Evolutionary conservation across 2,113 vertebrate genomes (phyloP).

Genomic region (Daubentonia madagascariensis): DNA sequence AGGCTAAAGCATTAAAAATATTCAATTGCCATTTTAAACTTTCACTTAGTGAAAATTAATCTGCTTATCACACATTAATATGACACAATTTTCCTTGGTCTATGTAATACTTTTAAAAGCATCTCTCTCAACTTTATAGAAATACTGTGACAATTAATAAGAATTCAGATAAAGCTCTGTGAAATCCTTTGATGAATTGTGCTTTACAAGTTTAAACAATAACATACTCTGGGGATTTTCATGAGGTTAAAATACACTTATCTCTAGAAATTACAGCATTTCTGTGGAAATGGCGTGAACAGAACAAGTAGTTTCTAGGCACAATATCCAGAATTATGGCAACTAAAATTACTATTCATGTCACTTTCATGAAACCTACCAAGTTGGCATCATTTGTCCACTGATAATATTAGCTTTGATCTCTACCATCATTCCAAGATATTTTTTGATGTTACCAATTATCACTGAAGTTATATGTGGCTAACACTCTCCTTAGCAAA

Average conservation of each 20-base stretch:
- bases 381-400: not conserved
- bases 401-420: not conserved
- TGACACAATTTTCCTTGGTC: not conserved
- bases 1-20: not conserved
- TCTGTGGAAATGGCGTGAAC: not conserved
- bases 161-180: not conserved
- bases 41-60: not conserved
- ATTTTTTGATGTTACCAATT: not conserved
- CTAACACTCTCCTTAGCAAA: not conserved
- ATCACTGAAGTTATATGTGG: not conserved
- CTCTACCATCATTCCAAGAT: not conserved
- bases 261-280: not conserved
- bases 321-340: not conserved
- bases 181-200: not conserved
- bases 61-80: not conserved
- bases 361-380: not conserved
- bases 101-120: not conserved
- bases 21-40: not conserved
- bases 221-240: slow-evolving; percentile 8
- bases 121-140: slow-evolving; percentile 20
- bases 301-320: not conserved
- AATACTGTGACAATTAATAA: not conserved
- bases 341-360: not conserved
- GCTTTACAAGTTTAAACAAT: not conserved
- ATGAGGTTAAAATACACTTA: not conserved